Evolutionary conservation across 2,113 vertebrate species (phyloP), one percentile per base, ranked within the genome.

Genomic region (Dissostichus mawsoni): DNA sequence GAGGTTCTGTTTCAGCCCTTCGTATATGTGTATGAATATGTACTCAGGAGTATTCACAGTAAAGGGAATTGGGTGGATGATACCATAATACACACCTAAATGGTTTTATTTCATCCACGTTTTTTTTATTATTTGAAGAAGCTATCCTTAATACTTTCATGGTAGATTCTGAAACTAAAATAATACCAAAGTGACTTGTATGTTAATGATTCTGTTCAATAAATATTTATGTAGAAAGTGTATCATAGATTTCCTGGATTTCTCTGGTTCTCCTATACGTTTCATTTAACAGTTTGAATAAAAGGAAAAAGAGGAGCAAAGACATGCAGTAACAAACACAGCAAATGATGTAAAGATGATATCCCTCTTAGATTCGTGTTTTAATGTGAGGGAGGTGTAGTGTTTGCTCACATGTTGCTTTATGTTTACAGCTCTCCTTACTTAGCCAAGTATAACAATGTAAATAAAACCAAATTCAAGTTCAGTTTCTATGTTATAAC

Each of bases 161-260:
- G 5, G 41, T 48, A 16, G 13, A 33, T 58, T 48, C 48, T 53
- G 13, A 25, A 69, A 45, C 16, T 47, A 12, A 45, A 70, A 29
- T 18, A 47, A 58, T 6, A 20, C 33, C 9, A 8, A 5, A 17
- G 12, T 47, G 69, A 14, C 55, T 11, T 77, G 17, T 17, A 25
- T 59, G 48, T 52, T 13, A 67, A 58, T 48, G 17, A 58, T 51
- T 59, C 13, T 44, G 45, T 68, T 17, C 29, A 66, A 67, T 59
- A 53, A 45, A 59, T n/a, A 41, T 58, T 2, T 50, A 12, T 50
- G 23, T 36, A 11, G 36, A 41, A 14, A 57, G 5, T 47, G 14
- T 47, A 48, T 41, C n/a, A 47, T 2, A 58, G 20, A 48, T 59
- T 13, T 59, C 16, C 11, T 14, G 69, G 10, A 29, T 14, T 58